Evolutionary conservation across 2,888 invertebrate species (phyloP), one percentile per base, ranked within the genome.

Genomic region (Spodoptera littoralis): DNA sequence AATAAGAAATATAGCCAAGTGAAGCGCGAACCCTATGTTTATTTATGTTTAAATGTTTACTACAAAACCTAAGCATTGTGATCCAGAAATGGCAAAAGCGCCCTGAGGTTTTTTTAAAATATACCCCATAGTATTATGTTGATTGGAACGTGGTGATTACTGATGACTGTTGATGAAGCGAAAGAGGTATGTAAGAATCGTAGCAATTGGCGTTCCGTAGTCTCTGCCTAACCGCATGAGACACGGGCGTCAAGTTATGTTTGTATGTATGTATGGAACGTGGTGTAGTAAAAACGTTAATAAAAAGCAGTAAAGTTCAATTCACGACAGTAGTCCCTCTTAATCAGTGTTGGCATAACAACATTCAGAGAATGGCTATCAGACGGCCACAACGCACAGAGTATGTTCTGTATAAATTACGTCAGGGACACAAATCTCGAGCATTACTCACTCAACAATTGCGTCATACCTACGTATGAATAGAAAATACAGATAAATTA

Each of bases 321-420:
- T 80, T 74, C 58, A 60, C 65, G 74, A 74, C 77, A 76, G 65
- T 70, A 68, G 74, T 80, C 76, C 55, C 44, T 77, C 73, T 62
- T 79, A 76, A 84, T 81, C 79, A 81, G 66, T 70, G 75, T 79
- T 77, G 74, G 73, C 71, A 76, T 71, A 77, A 79, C 77, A 80
- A 74, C 73, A 79, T 83, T 80, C 77, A 73, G 72, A 76, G 73
- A 80, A 79, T 73, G 64, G 66, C 73, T 79, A 70, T 73, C 77
- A 70, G 59, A 58, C 70, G 64, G 57, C 70, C 66, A 73, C 65
- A 65, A 63, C 64, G 61, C 61, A 69, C 49, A 50, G 13, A 53
- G 51, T 66, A 49, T 79, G 65, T 71, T 70, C 69, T 69, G 55
- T 69, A 66, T 76, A 77, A 70, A 73, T 73, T 73, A 76, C 75